Base-by-base conservation (phyloP, 2,113 vertebrate genomes). In the Rhinichthys klamathensis region DNA sequence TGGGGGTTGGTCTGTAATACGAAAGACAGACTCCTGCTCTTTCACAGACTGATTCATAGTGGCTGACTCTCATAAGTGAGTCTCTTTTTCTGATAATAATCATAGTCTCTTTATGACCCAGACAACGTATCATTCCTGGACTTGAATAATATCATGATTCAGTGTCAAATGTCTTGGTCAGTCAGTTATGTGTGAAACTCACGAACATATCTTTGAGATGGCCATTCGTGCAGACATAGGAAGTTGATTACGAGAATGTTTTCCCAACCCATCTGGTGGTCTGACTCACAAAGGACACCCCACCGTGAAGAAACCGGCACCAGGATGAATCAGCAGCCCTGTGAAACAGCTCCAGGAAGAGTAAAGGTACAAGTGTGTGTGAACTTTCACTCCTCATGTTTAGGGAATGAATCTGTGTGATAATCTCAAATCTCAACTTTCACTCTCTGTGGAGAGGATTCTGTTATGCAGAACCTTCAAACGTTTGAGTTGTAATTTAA, bases 221-320 rank as follows among this genome's bases (percentile, higher is more conserved):
- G 83, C 78, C 73, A 30, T 82, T 32, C 73, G 78, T 51, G 75
- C 76, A 54, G 82, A 89, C 32, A 25, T 72, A 54, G 30, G 72
- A 69, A 54, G 54, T 70, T 83, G 38, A 67, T 78, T 49, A 49
- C 84, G 77, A 91, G 85, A 88, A 92, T 86, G 88, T 85, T 84
- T 87, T 76, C 74, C 85, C 82, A 91, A 90, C 89, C 86, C 85
- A 91, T 92, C 91, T 91, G 80, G 74, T 30, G 32, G 77, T 15
- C 72, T 94, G 93, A 94, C 89, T 95, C 93, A 94, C 70, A 35
- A 27, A 83, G 85, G 51, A 88, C 87, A 70, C 89, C 92, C 90
- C 84, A 10, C 89, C 73, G 63, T 70, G 78, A 83, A 83, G 87
- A 90, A 83, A 90, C 87, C 90, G 90, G 84, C 85, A 69, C 77